Conservation (phyloP, 2,113 vertebrate genomes). For the Epinephelus cyanopodus region DNA sequence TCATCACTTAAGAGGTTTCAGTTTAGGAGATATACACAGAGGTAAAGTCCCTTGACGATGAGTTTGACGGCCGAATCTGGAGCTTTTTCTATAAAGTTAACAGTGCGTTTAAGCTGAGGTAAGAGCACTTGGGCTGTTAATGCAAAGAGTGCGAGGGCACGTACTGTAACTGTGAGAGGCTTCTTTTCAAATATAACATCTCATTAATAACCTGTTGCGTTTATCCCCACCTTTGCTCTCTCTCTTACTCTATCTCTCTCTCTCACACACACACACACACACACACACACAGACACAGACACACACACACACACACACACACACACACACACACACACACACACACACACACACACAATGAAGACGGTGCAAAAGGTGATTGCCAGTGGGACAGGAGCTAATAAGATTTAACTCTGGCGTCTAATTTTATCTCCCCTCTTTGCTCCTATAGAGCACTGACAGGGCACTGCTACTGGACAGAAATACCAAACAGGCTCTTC, state of each 20-base stretch:
- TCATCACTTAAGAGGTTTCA: not conserved
- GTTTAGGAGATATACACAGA: not conserved
- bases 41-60: slow-evolving; percentile 17
- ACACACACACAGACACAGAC: not conserved
- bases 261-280: not conserved
- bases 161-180: slow-evolving; percentile 1
- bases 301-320: too few relatives aligned
- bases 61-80: slow-evolving; percentile 21
- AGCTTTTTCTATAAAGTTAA: slow-evolving; percentile 31
- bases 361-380: slow-evolving; percentile 53
- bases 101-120: slow-evolving; percentile 23
- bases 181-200: slow-evolving; percentile 46
- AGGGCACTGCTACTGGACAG: slow-evolving; percentile 56
- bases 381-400: slow-evolving; percentile 64
- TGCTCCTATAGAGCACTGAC: slow-evolving; percentile 52
- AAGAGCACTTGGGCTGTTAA: slow-evolving; percentile 25
- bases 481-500: slow-evolving; percentile 71
- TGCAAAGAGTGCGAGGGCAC: slow-evolving; percentile 22
- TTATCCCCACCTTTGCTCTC: not conserved
- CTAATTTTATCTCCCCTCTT: slow-evolving; percentile 74
- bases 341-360: not conserved
- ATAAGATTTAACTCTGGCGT: slow-evolving; percentile 71
- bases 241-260: not conserved
- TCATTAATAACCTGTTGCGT: slow-evolving; percentile 49
- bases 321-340: too few relatives aligned